These are phyloP conservation scores for Campoletis raptor DNA, from an alignment of 2,888 invertebrate species.

Conservation along the genomic window DNA sequence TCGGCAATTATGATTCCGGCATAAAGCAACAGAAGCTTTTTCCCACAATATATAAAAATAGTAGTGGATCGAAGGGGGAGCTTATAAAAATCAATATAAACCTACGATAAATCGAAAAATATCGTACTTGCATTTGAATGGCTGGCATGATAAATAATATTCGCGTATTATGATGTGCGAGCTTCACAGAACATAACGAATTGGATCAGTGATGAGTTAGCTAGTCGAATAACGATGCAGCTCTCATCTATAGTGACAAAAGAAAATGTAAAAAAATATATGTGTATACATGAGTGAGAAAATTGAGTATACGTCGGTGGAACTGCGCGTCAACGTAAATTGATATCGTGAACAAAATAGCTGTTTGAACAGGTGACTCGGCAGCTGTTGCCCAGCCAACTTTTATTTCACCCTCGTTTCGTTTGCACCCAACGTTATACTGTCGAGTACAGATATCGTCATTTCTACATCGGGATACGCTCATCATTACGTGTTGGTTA, in stretches of 20 bases:
- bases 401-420: slow-evolving; percentile 76
- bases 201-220: not conserved
- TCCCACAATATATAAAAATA: not conserved
- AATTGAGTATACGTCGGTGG: slow-evolving; percentile 49
- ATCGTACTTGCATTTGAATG: not conserved
- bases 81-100: not conserved
- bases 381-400: slow-evolving; percentile 80
- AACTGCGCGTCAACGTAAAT: slow-evolving; percentile 73
- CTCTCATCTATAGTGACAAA: slow-evolving; percentile 43
- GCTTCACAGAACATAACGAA: not conserved
- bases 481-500: slow-evolving; percentile 34
- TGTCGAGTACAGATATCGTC: slow-evolving; percentile 44
- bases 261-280: slow-evolving; percentile 44
- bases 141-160: not conserved
- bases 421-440: slow-evolving; percentile 33
- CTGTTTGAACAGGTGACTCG: slow-evolving; percentile 84
- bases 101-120: not conserved
- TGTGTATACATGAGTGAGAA: slow-evolving; percentile 19
- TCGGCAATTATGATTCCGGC: not conserved
- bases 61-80: too few species aligned
- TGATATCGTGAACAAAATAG: slow-evolving; percentile 76
- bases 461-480: slow-evolving; percentile 37
- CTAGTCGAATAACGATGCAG: slow-evolving; percentile 12
- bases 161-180: not conserved
- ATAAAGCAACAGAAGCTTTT: not conserved